A percentile compares a stretch with the other conserved stretches of the same genome.
phyloP scores from a whole-genome alignment of 2,888 invertebrate species.

The Gymnosoma rotundatum region DNA sequence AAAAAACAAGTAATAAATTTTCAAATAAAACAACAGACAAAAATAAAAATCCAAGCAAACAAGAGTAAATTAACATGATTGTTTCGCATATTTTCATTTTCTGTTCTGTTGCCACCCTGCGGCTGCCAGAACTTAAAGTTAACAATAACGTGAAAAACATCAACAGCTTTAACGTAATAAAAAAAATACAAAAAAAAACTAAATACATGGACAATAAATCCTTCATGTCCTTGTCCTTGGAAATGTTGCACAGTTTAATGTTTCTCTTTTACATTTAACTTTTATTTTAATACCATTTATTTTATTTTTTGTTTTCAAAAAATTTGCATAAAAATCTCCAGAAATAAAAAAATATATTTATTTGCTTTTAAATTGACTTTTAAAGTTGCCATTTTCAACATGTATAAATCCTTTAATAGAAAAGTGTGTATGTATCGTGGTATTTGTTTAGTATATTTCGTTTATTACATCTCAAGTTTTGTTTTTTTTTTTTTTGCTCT shows the following conservation, averaged over 20 bases:
- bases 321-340: constrained; percentile 44
- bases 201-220: constrained; percentile 41
- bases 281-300: constrained; percentile 22
- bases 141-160: constrained; percentile 15
- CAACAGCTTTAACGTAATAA: background rate
- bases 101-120: constrained; percentile 4
- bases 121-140: constrained; percentile 30
- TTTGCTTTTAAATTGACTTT: constrained; percentile 44
- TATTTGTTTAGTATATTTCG: constrained; percentile 12
- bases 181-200: background rate
- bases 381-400: constrained; percentile 29
- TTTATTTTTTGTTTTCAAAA: background rate
- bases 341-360: constrained; percentile 12
- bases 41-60: constrained; percentile 8
- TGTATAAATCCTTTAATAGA: constrained; percentile 23
- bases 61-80: constrained; percentile 37
- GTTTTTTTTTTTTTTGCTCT: too few relatives aligned
- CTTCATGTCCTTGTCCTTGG: constrained; percentile 37
- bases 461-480: too few relatives aligned
- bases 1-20: background rate
- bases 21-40: constrained; percentile 24
- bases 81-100: background rate
- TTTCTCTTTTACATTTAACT: background rate
- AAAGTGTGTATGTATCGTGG: background rate
- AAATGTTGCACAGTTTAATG: constrained; percentile 27